Base-by-base conservation (phyloP, 2,797 vertebrate species). In the Acipenser transmontanus region DNA sequence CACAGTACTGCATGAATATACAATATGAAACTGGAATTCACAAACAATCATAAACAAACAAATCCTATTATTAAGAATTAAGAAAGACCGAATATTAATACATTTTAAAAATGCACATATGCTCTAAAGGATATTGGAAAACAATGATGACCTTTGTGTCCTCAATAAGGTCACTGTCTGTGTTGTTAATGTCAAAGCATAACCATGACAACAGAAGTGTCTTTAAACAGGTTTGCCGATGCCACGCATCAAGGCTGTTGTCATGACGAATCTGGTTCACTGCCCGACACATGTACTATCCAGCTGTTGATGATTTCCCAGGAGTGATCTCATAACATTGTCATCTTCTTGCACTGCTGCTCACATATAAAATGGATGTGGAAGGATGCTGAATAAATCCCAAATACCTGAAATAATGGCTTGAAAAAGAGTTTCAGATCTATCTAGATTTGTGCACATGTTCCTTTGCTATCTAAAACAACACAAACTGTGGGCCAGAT, bases 241-340 rank as follows among this genome's bases (percentile, higher is more conserved):
- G 60, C 17, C 60, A 61, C 60, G 17, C 60, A 61, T 61, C 60
- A 61, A 17, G 47, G 60, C 17, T 34, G 14, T 61, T 61, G 60
- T 61, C 60, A 61, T 61, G 60, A 61, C 60, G 17, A 61, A 61
- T 61, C 13, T 61, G 60, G 60, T 61, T 61, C 13, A 61, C 60
- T 61, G 8, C 60, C 60, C 60, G 7, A 61, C 60, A 61, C 60
- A 61, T 61, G 60, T 61, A 61, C 60, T 61, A 61, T 61, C 60
- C 60, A 61, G 60, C 60, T 61, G 60, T 61, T 61, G 60, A 61
- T 61, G 17, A 61, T 61, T 61, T 61, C 60, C 60, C 60, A 61
- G 60, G 60, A 61, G 60, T 61, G 8, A 61, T 7, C 34, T 7
- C 11, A 54, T 54, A 61, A 34, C 60, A 61, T 61, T 17, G 17